Evolutionary conservation across 2,113 vertebrate species (phyloP), one percentile per base, ranked within the genome.

Genomic region (Istiophorus platypterus): DNA sequence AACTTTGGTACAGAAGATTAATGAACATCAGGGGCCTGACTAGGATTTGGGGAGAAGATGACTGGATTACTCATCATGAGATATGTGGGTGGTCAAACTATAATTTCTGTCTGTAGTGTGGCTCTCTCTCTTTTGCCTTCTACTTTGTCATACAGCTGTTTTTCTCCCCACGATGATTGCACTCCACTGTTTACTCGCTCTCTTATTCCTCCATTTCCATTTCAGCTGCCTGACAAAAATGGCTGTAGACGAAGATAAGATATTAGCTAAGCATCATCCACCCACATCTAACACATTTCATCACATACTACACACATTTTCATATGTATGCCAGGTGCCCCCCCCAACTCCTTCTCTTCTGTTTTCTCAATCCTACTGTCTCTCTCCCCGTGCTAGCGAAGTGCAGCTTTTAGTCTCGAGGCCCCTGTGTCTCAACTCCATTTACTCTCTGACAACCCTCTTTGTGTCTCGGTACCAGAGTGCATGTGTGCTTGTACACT

Each of bases 381-480:
- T 74, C 67, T 56, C 52, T 51, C 72, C 27, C 45, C 7, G 22
- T 52, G 14, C 24, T 41, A 52, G 56, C 61, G 0, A 62, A 72
- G 78, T 80, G 59, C 66, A 37, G 68, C 71, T 78, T 68, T 26
- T 37, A 76, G 85, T 88, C 72, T 84, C 77, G 81, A 85, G 77
- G 69, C 81, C 58, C 81, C 63, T 54, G 20, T 52, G 64, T 81
- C 89, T 84, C 76, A 77, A 85, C 78, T 89, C 89, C 84, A 90
- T 92, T 90, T 85, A 83, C 82, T 89, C 80, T 79, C 73, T 68
- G 72, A 81, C 64, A 89, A 71, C 79, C 67, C 42, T 74, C 67
- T 84, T 84, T 90, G 80, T 22, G 20, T 83, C 74, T 37, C 39
- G 82, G 78, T 67, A 41, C 61, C 61, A 56, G 72, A 78, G 85